Conservation (phyloP, 92 coral and sea anemone genomes). For the Muricea muricata region DNA sequence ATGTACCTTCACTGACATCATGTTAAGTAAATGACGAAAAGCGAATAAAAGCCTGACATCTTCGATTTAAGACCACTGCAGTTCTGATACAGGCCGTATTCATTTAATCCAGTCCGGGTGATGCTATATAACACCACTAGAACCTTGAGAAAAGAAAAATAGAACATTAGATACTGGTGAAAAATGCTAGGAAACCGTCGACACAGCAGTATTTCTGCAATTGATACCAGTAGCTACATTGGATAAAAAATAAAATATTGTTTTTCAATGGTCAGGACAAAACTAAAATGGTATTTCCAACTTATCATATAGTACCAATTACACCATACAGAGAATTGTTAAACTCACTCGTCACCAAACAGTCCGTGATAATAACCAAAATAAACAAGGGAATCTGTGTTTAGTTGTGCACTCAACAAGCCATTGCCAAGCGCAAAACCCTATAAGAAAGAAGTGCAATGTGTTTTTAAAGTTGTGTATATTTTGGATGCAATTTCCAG, state of each 20-base stretch:
- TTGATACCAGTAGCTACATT: not conserved
- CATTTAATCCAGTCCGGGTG: not conserved
- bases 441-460: not conserved
- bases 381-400: constrained; percentile 11
- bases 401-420: not conserved
- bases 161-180: not conserved
- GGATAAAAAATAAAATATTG: not conserved
- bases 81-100: constrained; percentile 25
- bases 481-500: no score
- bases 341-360: constrained; percentile 35
- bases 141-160: not conserved
- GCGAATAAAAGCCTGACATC: constrained; percentile 31
- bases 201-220: not conserved
- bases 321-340: no score
- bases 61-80: constrained; percentile 34
- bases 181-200: not conserved
- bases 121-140: not conserved
- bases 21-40: not conserved
- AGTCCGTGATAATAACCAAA: constrained; percentile 41
- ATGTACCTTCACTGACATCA: not conserved
- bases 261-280: not conserved
- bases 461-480: not conserved
- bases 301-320: no score
- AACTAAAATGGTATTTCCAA: not conserved
- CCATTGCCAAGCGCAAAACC: constrained; percentile 45